Percentiles rank a stretch among this genome's conserved stretches.
phyloP scores from a whole-genome alignment of 2,113 vertebrate genomes.

The Suncus etruscus region DNA sequence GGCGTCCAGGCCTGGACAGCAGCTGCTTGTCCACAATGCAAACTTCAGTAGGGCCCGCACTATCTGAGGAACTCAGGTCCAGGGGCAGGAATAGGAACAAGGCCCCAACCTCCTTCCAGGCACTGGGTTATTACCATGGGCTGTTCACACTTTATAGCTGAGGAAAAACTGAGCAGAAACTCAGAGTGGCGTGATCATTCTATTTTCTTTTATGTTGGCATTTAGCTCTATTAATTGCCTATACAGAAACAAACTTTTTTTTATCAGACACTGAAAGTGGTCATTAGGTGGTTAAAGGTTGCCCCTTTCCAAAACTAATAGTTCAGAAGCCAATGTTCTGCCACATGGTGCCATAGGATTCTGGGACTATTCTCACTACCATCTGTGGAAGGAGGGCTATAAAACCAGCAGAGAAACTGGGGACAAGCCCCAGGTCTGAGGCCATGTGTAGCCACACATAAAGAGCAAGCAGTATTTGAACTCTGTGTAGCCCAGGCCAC shows the following conservation, averaged over 20 bases:
- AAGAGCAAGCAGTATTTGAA: neutral
- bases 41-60: neutral
- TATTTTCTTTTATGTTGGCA: neutral
- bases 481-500: neutral
- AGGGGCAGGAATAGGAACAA: neutral
- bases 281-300: neutral
- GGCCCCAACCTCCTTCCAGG: neutral
- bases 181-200: too few species aligned
- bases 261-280: constrained; percentile 1
- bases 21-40: neutral
- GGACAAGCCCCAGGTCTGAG: neutral
- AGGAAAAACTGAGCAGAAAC: neutral
- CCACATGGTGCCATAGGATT: too few species aligned
- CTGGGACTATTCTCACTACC: too few species aligned
- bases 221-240: constrained; percentile 5
- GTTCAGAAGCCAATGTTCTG: too few species aligned
- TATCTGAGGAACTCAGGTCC: neutral
- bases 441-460: neutral
- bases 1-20: neutral
- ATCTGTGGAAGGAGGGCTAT: too few species aligned
- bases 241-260: neutral
- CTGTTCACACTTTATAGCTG: neutral
- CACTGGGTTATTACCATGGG: neutral
- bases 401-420: too few species aligned
- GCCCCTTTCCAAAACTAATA: neutral